phyloP scores from a whole-genome alignment of 2,888 invertebrate species.

The Phaonia tiefii region DNA sequence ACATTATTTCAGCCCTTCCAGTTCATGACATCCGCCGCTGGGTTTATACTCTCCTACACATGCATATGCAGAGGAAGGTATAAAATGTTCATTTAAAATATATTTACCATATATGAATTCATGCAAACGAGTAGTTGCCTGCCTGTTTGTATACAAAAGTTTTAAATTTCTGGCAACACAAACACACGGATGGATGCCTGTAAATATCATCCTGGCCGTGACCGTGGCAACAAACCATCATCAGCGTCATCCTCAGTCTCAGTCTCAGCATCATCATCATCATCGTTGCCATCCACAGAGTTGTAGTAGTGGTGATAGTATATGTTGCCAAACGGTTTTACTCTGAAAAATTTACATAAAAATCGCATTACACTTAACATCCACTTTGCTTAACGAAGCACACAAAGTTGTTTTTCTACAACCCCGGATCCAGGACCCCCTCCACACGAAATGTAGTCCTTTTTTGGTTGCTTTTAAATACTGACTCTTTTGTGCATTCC shows the following conservation, averaged over 20 bases:
- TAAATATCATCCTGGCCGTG: conserved; percentile 63
- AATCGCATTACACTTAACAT: conserved; percentile 81
- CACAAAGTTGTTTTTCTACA: conserved; percentile 68
- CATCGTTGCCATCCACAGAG: conserved; percentile 22
- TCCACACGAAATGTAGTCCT: not conserved
- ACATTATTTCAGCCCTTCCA: too few relatives aligned
- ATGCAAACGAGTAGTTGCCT: not conserved
- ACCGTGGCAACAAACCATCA: conserved; percentile 62
- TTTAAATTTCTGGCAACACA: conserved; percentile 50
- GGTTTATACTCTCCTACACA: too few relatives aligned
- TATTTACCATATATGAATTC: conserved; percentile 9
- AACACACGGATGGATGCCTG: conserved; percentile 4
- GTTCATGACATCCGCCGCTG: too few relatives aligned
- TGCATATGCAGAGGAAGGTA: conserved; percentile 19
- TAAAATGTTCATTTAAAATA: conserved; percentile 47
- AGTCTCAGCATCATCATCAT: not conserved
- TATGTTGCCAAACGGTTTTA: conserved; percentile 23
- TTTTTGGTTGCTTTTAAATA: conserved; percentile 34
- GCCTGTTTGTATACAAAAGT: conserved; percentile 30
- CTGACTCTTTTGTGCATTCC: conserved; percentile 2
- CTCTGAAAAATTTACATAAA: conserved; percentile 78
- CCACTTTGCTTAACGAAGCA: conserved; percentile 81
- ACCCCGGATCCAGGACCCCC: not conserved
- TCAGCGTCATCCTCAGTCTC: conserved; percentile 19
- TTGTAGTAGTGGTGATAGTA: conserved; percentile 18